phyloP scores from a whole-genome alignment of 2,113 vertebrate genomes.

The Myotis davidii region DNA sequence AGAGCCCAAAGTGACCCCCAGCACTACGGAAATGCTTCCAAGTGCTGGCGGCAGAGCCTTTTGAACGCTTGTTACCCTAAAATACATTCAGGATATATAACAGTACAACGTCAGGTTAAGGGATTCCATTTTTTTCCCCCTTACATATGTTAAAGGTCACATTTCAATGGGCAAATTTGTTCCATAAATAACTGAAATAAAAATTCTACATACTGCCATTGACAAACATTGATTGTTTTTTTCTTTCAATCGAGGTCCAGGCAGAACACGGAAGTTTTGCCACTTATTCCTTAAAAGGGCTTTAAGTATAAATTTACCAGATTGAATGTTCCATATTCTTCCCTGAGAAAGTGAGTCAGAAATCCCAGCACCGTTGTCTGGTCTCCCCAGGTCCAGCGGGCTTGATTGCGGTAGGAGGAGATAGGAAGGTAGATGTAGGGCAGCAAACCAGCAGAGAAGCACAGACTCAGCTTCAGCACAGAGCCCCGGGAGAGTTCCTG shows the following conservation, averaged over 20 bases:
- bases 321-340: constrained; percentile 98
- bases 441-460: constrained; percentile 91
- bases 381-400: constrained; percentile 99
- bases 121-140: not conserved
- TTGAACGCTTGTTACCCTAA: not conserved
- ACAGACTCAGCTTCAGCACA: constrained; percentile 87
- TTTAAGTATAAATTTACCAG: constrained; percentile 87
- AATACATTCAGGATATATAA: not conserved
- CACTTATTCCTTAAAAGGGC: not conserved
- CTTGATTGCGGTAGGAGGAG: constrained; percentile 91
- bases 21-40: not conserved
- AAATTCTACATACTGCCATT: not conserved
- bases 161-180: constrained; percentile 5
- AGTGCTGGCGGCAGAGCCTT: not conserved
- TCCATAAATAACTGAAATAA: constrained; percentile 40
- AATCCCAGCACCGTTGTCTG: constrained; percentile 94
- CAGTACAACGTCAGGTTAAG: not conserved
- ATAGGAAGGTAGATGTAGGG: constrained; percentile 95
- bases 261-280: not conserved
- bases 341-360: constrained; percentile 94
- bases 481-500: constrained; percentile 90
- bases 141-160: not conserved
- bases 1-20: not conserved
- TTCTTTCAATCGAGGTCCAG: not conserved
- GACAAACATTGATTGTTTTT: not conserved